Evolutionary conservation across 64 coral and sea anemone species (phyloP).

Genomic region (Actinia tenebrosa): DNA sequence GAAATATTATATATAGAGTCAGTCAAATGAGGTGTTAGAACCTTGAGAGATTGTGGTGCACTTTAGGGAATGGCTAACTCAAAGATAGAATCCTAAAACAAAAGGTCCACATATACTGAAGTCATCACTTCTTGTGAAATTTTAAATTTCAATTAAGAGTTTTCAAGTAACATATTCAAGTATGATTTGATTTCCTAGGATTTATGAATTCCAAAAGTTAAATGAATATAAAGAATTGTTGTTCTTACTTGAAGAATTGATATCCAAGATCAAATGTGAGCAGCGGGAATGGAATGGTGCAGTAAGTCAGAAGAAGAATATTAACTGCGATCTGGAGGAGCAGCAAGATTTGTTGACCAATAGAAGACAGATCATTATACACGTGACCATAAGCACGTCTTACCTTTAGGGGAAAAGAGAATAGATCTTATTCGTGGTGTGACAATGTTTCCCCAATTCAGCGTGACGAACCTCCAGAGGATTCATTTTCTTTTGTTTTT

Average conservation of each 20-base stretch:
- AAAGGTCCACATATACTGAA: too few relatives aligned
- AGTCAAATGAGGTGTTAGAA: background rate
- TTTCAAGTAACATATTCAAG: too few relatives aligned
- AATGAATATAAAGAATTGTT: background rate
- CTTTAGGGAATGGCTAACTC: background rate
- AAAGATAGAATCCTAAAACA: too few relatives aligned
- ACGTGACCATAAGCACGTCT: constrained; percentile 16
- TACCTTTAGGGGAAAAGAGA: background rate
- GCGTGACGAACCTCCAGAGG: too few relatives aligned
- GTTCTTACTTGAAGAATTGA: constrained; percentile 14
- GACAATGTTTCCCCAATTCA: too few relatives aligned
- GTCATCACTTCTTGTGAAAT: too few relatives aligned
- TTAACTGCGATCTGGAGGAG: background rate
- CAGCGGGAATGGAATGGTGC: constrained; percentile 4
- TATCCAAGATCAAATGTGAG: constrained; percentile 3
- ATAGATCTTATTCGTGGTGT: too few relatives aligned
- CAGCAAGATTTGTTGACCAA: background rate
- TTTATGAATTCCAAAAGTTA: too few relatives aligned
- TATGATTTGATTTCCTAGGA: too few relatives aligned
- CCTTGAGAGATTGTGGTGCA: too few relatives aligned
- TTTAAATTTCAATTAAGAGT: too few relatives aligned
- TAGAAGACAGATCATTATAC: constrained; percentile 9
- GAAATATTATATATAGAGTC: background rate
- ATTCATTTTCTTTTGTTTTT: too few relatives aligned
- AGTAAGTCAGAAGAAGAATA: background rate